Base-by-base conservation (phyloP, 2,113 vertebrate genomes). In the Phyllopteryx taeniolatus region DNA sequence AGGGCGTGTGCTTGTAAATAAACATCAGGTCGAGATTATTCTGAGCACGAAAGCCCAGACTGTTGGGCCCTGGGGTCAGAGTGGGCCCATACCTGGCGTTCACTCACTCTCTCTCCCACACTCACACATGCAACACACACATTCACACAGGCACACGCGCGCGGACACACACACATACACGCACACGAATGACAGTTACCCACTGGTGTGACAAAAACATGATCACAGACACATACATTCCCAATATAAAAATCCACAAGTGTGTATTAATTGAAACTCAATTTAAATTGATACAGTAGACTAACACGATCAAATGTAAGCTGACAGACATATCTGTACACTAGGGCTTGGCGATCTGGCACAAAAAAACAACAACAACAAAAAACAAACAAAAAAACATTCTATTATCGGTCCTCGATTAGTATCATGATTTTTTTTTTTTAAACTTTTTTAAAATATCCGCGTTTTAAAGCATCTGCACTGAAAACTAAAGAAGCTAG, bases 1-100 rank as follows among this genome's bases (percentile, higher is more conserved):
- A 75, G 85, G 86, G 87, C 88, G 80, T 91, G 88, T 84, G 83
- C 85, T 91, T 81, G 87, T 90, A 91, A 91, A 91, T 91, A 91
- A 91, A 91, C 87, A 91, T 92, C 88, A 88, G 79, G 76, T 82
- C 60, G 74, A 86, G 84, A 91, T 90, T 91, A 88, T 90, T 91
- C 89, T 19, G 64, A 86, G 83, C 85, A 89, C 77, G 83, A 78
- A 87, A 78, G 79, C 83, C 80, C 73, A 85, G 83, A 88, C 85
- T 44, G 63, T 63, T 72, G 68, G 81, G 84, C 83, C 89, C 85
- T 72, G 80, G 76, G 86, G 89, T 90, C 80, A 89, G 86, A 84
- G 81, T 85, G 84, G 82, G 82, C 76, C 80, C 82, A 74, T 88
- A 87, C 84, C 88, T 91, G 88, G 62, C 81, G 79, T 70, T 0